A percentile compares a stretch with the other conserved stretches of the same genome.
Evolutionary conservation across 2,888 invertebrate genomes (phyloP).

Genomic region (Macroteleia sp.): DNA sequence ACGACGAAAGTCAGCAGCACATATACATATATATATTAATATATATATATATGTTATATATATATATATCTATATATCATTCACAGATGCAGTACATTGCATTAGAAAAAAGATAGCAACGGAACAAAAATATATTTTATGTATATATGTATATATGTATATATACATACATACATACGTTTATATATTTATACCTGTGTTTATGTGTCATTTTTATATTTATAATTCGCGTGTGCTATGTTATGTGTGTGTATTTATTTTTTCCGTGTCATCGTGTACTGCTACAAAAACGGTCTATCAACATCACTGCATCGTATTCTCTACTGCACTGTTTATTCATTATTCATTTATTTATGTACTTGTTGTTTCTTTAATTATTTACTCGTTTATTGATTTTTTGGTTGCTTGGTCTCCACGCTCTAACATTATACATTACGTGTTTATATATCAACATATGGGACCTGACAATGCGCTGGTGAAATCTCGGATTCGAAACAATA

Average conservation of each 20-base stretch:
- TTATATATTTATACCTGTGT: constrained; percentile 30
- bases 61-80: constrained; percentile 30
- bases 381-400: neutral
- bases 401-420: constrained; percentile 12
- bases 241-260: constrained; percentile 3
- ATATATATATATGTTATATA: constrained; percentile 16
- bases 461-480: constrained; percentile 44
- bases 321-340: constrained; percentile 30
- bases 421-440: constrained; percentile 44
- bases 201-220: constrained; percentile 37
- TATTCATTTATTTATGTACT: constrained; percentile 14
- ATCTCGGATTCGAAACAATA: constrained; percentile 36
- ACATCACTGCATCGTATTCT: constrained; percentile 31
- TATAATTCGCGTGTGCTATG: constrained; percentile 39
- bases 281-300: constrained; percentile 60
- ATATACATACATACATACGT: no score
- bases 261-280: constrained; percentile 27
- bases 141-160: no score
- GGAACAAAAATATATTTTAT: constrained; percentile 39
- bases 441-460: constrained; percentile 50
- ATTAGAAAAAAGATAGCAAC: constrained; percentile 45
- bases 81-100: constrained; percentile 28
- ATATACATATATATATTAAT: constrained; percentile 41
- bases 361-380: constrained; percentile 1
- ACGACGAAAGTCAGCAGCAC: constrained; percentile 47